A percentile compares a stretch with the other conserved stretches of the same genome.
Evolutionary conservation across 2,888 invertebrate species (phyloP).

Genomic region (Acleris emargana): DNA sequence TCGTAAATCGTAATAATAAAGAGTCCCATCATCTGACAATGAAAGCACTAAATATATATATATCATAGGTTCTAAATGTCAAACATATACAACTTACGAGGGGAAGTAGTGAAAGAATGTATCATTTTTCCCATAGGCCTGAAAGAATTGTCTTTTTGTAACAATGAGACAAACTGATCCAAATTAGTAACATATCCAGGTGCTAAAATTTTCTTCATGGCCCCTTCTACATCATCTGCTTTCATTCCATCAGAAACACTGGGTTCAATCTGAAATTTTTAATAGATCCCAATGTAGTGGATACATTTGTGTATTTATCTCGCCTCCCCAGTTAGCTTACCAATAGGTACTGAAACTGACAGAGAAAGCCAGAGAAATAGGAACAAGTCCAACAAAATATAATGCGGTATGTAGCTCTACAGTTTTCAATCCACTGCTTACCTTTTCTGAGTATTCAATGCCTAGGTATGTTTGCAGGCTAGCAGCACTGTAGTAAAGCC

Average conservation of each 20-base stretch:
- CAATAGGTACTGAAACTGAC: no score
- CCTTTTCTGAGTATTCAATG: constrained; percentile 88
- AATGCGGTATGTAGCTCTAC: no score
- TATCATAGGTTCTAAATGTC: background rate
- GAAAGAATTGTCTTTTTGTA: constrained; percentile 90
- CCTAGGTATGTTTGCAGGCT: constrained; percentile 91
- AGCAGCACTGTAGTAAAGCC: constrained; percentile 92
- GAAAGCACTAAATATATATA: no score
- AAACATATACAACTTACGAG: constrained; percentile 57
- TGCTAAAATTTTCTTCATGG: constrained; percentile 87
- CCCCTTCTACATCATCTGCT: constrained; percentile 90
- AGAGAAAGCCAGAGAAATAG: no score
- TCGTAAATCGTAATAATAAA: no score
- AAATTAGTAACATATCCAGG: constrained; percentile 88
- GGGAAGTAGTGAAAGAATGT: constrained; percentile 82
- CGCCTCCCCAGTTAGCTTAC: no score
- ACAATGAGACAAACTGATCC: constrained; percentile 87
- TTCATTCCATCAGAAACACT: constrained; percentile 83
- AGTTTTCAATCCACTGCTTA: constrained; percentile 46
- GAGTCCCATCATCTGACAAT: no score
- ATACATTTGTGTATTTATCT: no score
- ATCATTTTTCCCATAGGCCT: constrained; percentile 89
- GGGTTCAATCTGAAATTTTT: constrained; percentile 75
- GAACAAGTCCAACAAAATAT: no score
- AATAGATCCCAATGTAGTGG: background rate